phyloP scores from a whole-genome alignment of 2,113 vertebrate species.

The Siniperca knerii region DNA sequence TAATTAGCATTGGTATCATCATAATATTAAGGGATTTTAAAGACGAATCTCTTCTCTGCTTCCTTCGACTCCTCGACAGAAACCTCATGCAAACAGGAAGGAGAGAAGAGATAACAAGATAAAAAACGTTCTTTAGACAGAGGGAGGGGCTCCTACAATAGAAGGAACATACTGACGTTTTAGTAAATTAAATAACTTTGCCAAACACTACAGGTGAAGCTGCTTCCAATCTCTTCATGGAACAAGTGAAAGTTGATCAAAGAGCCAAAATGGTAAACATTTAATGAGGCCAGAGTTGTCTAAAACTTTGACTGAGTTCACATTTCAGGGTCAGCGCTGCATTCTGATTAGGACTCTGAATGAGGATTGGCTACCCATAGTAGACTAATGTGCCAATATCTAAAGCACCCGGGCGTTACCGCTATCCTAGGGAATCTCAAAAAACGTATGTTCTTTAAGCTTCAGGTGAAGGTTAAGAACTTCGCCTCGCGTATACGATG shows the following conservation, averaged over 20 bases:
- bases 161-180: constrained; percentile 23
- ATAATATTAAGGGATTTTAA: constrained; percentile 43
- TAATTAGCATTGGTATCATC: constrained; percentile 49
- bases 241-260: constrained; percentile 6
- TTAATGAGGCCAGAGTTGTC: neutral
- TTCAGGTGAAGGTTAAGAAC: neutral
- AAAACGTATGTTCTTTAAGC: too few relatives aligned
- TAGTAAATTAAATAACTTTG: constrained; percentile 19
- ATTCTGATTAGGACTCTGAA: too few relatives aligned
- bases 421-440: too few relatives aligned
- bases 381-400: neutral
- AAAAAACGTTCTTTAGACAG: constrained; percentile 23
- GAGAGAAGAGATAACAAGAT: constrained; percentile 13
- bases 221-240: neutral
- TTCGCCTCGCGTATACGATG: neutral
- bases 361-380: neutral
- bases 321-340: neutral
- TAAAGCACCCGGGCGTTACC: neutral
- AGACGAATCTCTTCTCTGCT: constrained; percentile 25
- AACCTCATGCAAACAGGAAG: constrained; percentile 61
- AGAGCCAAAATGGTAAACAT: constrained; percentile 7
- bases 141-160: constrained; percentile 20
- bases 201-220: constrained; percentile 39
- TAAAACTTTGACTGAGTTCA: constrained; percentile 29
- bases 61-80: constrained; percentile 17